Percentiles rank a stretch among this genome's conserved stretches.
Conservation (phyloP, 2,113 vertebrate species). For the Labeo catla region DNA sequence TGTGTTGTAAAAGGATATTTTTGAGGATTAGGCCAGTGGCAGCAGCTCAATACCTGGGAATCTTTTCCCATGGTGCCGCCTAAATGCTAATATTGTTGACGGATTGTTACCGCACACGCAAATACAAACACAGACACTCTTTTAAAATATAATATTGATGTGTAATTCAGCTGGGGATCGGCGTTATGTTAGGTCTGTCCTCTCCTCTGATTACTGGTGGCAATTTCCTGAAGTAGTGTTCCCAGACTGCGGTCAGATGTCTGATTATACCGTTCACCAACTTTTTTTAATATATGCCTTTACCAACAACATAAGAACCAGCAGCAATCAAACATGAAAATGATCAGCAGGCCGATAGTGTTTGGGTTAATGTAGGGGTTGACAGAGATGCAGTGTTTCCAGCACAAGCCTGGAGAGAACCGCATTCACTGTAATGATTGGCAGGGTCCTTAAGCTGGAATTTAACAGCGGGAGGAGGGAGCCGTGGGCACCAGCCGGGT, state of each 20-base stretch:
- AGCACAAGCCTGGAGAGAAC: slow-evolving; percentile 64
- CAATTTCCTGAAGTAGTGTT: slow-evolving; percentile 67
- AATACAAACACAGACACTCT: neutral
- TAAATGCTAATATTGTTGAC: neutral
- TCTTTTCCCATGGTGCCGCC: neutral
- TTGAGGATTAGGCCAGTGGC: slow-evolving; percentile 14
- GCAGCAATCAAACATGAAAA: slow-evolving; percentile 77
- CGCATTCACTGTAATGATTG: slow-evolving; percentile 64
- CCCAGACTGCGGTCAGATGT: slow-evolving; percentile 67
- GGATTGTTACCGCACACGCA: neutral
- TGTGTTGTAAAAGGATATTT: slow-evolving; percentile 33
- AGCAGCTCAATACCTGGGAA: neutral
- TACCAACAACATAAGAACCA: slow-evolving; percentile 73
- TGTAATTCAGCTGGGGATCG: slow-evolving; percentile 11
- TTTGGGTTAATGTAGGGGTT: slow-evolving; percentile 76
- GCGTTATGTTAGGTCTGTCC: neutral
- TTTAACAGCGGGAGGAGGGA: slow-evolving; percentile 60
- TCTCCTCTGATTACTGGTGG: slow-evolving; percentile 54
- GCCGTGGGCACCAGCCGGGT: slow-evolving; percentile 66
- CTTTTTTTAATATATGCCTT: slow-evolving; percentile 73
- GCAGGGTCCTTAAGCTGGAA: slow-evolving; percentile 64
- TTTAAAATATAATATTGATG: slow-evolving; percentile 23
- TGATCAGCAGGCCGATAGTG: slow-evolving; percentile 69
- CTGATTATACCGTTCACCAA: slow-evolving; percentile 72
- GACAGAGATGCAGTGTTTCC: slow-evolving; percentile 50